phyloP scores from a whole-genome alignment of 2,113 vertebrate genomes.

The Nanorana parkeri region DNA sequence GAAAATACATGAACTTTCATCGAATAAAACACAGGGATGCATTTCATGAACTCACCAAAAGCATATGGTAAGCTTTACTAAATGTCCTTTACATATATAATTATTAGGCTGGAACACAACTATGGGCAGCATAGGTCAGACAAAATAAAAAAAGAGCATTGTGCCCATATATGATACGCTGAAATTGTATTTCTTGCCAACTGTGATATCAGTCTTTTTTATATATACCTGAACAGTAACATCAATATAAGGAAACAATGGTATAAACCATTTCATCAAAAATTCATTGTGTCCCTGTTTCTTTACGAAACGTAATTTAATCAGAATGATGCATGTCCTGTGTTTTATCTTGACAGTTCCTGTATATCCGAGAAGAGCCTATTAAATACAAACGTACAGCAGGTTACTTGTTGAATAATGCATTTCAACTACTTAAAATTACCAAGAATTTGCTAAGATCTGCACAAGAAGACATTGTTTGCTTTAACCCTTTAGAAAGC shows the following conservation, averaged over 20 bases:
- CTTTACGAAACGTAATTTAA: constrained; percentile 71
- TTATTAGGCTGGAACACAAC: too few species aligned
- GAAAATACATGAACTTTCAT: too few species aligned
- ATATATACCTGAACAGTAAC: constrained; percentile 20
- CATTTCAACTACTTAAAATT: constrained; percentile 75
- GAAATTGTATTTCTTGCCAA: background rate
- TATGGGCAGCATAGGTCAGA: too few species aligned
- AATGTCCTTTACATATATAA: too few species aligned
- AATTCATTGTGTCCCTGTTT: constrained; percentile 46
- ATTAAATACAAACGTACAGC: constrained; percentile 70
- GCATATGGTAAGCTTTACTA: too few species aligned
- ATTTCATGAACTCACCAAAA: too few species aligned
- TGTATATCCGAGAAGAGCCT: constrained; percentile 68
- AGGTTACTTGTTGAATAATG: constrained; percentile 77
- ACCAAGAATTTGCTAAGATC: constrained; percentile 69
- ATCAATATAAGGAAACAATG: constrained; percentile 21
- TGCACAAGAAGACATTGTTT: constrained; percentile 65
- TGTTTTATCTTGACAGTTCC: constrained; percentile 73
- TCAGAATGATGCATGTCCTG: constrained; percentile 71
- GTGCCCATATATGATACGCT: background rate
- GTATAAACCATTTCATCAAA: constrained; percentile 46
- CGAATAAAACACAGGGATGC: too few species aligned
- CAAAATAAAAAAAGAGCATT: too few species aligned
- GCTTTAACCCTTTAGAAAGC: too few species aligned
- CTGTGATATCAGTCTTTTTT: constrained; percentile 1